phyloP scores from a whole-genome alignment of 2,888 invertebrate species.

The Hirtodrosophila cameraria region DNA sequence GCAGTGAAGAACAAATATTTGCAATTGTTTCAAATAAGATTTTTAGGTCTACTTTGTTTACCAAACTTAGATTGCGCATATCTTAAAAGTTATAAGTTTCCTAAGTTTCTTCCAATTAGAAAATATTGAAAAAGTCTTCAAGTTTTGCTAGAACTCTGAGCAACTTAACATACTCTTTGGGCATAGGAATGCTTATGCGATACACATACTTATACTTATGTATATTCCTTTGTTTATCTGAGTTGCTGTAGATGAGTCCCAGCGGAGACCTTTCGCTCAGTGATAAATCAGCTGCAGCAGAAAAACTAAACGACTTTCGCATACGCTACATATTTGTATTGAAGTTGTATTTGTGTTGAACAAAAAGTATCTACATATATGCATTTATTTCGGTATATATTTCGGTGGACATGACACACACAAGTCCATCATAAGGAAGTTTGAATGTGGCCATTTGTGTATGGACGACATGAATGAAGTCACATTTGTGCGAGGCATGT shows the following conservation, averaged over 20 bases:
- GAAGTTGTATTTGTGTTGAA: slow-evolving; percentile 5
- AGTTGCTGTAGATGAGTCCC: slow-evolving; percentile 25
- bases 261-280: slow-evolving; percentile 12
- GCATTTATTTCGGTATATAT: slow-evolving; percentile 2
- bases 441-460: slow-evolving; percentile 60
- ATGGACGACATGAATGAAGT: slow-evolving; percentile 56
- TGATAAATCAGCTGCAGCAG: slow-evolving; percentile 27
- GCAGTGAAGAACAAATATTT: no score
- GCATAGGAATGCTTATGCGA: background rate
- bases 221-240: background rate
- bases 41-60: no score
- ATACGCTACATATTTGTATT: slow-evolving; percentile 17
- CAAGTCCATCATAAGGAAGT: slow-evolving; percentile 41
- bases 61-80: no score
- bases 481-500: slow-evolving; percentile 40
- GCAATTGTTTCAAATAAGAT: no score
- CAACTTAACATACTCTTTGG: no score
- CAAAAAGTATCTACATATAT: background rate
- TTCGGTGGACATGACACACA: slow-evolving; percentile 9
- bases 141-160: no score
- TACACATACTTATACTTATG: slow-evolving; percentile 1
- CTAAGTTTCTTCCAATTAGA: no score
- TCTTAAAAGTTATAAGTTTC: no score
- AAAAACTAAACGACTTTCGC: slow-evolving; percentile 40
- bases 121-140: no score